Percentiles rank a stretch among this genome's conserved stretches.
phyloP scores from a whole-genome alignment of 1,140 invertebrate species.

The Trichoplusia ni region DNA sequence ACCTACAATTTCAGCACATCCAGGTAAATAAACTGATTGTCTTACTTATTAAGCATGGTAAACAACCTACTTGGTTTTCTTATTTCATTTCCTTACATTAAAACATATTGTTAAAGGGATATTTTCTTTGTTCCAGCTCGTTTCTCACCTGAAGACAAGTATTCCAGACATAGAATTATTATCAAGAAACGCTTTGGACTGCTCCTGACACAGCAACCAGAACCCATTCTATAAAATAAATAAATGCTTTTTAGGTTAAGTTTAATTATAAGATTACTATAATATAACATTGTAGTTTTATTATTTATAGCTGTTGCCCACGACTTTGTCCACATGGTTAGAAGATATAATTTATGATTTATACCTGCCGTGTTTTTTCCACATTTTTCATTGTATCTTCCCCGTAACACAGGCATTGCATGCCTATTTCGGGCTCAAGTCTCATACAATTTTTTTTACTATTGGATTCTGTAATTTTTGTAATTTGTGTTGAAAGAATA shows the following conservation, averaged over 20 bases:
- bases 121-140: conserved; percentile 85
- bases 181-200: conserved; percentile 96
- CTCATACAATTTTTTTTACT: no score
- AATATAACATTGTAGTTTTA: conserved; percentile 13
- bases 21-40: conserved; percentile 86
- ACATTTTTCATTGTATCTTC: no score
- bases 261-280: conserved; percentile 24
- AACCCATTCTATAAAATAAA: conserved; percentile 78
- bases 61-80: not conserved
- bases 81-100: not conserved
- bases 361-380: no score
- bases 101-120: not conserved
- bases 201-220: conserved; percentile 92
- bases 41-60: not conserved
- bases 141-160: conserved; percentile 98
- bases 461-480: no score
- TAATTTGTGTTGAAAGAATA: no score
- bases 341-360: no score
- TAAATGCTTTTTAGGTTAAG: conserved; percentile 7
- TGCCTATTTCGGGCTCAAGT: no score
- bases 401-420: no score
- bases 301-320: no score
- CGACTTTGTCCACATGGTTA: no score
- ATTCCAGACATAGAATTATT: conserved; percentile 93
- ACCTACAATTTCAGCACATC: conserved; percentile 94